Percentiles rank a stretch among this genome's conserved stretches.
Evolutionary conservation across 2,113 vertebrate genomes (phyloP).

Genomic region (Gymnarchus niloticus): DNA sequence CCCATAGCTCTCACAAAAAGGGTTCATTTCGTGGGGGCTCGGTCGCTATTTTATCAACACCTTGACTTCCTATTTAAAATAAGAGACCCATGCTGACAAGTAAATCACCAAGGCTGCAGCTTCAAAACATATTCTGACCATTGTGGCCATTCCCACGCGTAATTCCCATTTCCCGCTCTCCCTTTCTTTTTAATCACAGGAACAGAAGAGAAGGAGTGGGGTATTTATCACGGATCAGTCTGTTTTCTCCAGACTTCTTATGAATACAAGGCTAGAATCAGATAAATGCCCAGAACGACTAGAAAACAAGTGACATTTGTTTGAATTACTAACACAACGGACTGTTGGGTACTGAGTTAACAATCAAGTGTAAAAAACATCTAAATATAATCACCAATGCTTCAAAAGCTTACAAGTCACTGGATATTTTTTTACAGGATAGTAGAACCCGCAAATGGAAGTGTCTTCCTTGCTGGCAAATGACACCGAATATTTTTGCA

Average conservation of each 20-base stretch:
- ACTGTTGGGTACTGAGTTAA: neutral
- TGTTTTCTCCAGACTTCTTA: conserved; percentile 29
- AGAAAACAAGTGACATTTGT: conserved; percentile 15
- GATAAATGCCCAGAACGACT: conserved; percentile 16
- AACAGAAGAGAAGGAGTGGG: conserved; percentile 15
- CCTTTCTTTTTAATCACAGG: conserved; percentile 4
- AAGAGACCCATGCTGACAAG: conserved; percentile 23
- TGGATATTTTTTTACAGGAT: neutral
- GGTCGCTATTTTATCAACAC: conserved; percentile 23
- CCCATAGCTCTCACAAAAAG: neutral
- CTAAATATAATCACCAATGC: neutral
- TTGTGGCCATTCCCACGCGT: conserved; percentile 1
- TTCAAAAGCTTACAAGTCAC: no score
- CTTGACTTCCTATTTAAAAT: conserved; percentile 28
- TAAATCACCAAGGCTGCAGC: conserved; percentile 23
- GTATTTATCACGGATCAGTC: conserved; percentile 32
- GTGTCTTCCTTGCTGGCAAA: neutral
- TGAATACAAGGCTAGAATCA: conserved; percentile 6
- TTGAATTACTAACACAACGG: neutral
- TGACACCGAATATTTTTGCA: neutral
- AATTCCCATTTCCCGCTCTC: conserved; percentile 3
- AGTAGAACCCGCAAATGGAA: neutral
- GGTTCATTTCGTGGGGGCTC: conserved; percentile 21
- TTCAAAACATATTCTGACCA: conserved; percentile 6
- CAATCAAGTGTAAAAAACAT: neutral